These are phyloP conservation scores for Botrylloides violaceus DNA, from an alignment of 23 tunicate species.

Conservation along the genomic window DNA sequence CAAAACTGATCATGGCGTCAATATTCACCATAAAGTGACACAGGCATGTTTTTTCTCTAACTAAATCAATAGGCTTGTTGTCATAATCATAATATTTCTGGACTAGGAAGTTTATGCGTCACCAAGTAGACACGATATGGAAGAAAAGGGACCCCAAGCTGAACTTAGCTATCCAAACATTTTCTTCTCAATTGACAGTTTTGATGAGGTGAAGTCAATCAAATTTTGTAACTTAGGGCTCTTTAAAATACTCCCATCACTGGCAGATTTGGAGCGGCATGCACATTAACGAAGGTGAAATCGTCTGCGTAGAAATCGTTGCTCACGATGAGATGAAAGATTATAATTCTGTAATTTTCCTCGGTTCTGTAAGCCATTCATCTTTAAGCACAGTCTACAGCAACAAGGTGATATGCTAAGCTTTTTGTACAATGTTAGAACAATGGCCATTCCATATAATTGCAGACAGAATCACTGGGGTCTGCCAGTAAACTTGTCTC, in stretches of 20 bases:
- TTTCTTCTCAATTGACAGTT: conserved; percentile 83
- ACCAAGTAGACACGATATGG: conserved; percentile 82
- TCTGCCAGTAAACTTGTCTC: conserved; percentile 34
- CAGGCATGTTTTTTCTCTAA: conserved; percentile 31
- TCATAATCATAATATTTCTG: neutral
- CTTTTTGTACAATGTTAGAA: neutral
- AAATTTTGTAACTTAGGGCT: too few species aligned
- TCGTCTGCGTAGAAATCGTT: conserved; percentile 73
- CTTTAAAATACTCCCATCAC: too few species aligned
- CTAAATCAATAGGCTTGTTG: neutral
- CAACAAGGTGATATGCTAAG: conserved; percentile 43
- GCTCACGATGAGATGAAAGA: conserved; percentile 61
- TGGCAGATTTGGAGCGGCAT: conserved; percentile 72
- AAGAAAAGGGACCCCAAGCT: conserved; percentile 64
- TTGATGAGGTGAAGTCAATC: conserved; percentile 66
- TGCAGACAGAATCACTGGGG: conserved; percentile 8
- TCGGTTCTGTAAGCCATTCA: conserved; percentile 54
- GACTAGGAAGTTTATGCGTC: conserved; percentile 85
- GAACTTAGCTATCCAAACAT: conserved; percentile 83
- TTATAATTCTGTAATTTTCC: conserved; percentile 51
- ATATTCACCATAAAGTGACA: conserved; percentile 67
- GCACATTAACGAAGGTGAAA: conserved; percentile 29
- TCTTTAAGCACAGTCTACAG: conserved; percentile 53
- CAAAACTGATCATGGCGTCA: conserved; percentile 27
- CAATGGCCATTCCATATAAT: neutral